Base-by-base conservation (phyloP, 2,113 vertebrate species). In the Pangasianodon gigas region DNA sequence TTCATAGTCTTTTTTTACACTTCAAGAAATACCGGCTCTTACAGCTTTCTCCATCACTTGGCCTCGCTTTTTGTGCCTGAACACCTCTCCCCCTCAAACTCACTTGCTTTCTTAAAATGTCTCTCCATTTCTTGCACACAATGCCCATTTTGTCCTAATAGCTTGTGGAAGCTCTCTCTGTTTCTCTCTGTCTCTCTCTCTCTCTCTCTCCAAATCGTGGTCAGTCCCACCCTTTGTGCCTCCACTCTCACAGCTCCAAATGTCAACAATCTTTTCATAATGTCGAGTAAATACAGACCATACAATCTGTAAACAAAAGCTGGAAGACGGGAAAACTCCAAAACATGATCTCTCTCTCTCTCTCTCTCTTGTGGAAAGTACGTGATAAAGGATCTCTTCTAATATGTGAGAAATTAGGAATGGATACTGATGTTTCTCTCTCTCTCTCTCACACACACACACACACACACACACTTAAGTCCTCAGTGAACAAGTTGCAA, bases 171-270 rank as follows among this genome's bases (percentile, higher is more conserved):
- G 87, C 89, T 83, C 41, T 85, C 52, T 19, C 56, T 80, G 32
- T 86, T 84, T 69, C 18, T 75, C 74, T 89, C 89, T 69, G 46
- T 87, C 56, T 18, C 46, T 79, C 60, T 82, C 87, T 81, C 9
- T 71, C 60, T 75, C 75, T 85, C 56, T 88, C 65, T 58, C 13
- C 46, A 80, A 65, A 67, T 85, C 84, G 85, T 92, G 67, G 69
- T 90, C 83, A 84, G 84, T 89, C 87, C 85, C 92, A 88, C 87
- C 88, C 85, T 86, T 89, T 92, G 84, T 91, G 87, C 87, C 89
- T 84, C 32, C 87, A 46, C 79, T 84, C 87, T 85, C 83, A 69
- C 60, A 79, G 67, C 87, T 89, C n/a, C 48, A 84, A 90, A 90
- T 58, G 89, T 87, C 87, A 88, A 89, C 87, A 84, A 87, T 86